Evolutionary conservation across 1,140 invertebrate genomes (phyloP).

Genomic region (Ridgeia piscesae): DNA sequence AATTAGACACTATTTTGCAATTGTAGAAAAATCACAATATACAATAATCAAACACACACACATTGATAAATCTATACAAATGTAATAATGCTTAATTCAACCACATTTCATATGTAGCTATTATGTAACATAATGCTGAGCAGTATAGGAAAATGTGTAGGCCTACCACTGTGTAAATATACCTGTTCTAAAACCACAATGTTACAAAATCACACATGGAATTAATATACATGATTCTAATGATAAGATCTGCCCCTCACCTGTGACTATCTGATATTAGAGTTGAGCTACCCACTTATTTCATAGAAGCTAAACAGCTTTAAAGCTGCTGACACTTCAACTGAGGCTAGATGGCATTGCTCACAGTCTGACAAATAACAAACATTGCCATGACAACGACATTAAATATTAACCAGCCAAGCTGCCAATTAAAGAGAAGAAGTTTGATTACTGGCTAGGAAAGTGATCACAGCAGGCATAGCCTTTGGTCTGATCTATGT

Average conservation of each 20-base stretch:
- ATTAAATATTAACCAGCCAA: background rate
- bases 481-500: background rate
- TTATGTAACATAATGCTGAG: too few relatives aligned
- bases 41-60: background rate
- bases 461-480: background rate
- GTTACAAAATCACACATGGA: too few relatives aligned
- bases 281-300: background rate
- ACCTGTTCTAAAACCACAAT: too few relatives aligned
- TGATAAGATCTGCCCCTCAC: background rate
- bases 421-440: background rate
- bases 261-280: background rate
- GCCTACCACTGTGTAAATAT: too few relatives aligned
- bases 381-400: background rate
- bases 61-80: background rate
- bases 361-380: background rate
- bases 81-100: background rate
- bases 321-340: background rate
- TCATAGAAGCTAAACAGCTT: background rate
- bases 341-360: background rate
- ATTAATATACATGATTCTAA: too few relatives aligned
- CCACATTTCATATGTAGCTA: too few relatives aligned
- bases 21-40: background rate
- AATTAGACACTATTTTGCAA: background rate
- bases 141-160: too few relatives aligned
- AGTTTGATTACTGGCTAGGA: background rate